Percentiles rank a stretch among this genome's conserved stretches.
Evolutionary conservation across 2,113 vertebrate genomes (phyloP).

Genomic region (Neodon shergylaensis): DNA sequence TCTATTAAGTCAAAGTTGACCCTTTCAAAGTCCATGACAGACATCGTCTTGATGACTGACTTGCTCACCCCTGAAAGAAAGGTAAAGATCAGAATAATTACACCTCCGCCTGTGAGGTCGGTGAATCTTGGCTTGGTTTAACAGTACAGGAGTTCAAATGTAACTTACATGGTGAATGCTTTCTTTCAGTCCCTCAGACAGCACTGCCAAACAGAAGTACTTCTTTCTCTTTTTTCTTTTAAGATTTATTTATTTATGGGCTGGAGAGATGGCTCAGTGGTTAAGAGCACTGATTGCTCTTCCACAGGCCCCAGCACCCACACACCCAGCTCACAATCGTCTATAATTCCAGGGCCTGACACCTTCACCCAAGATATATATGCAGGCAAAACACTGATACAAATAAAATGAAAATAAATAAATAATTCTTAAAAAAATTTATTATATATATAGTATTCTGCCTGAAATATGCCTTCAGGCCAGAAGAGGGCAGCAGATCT

Average conservation of each 20-base stretch:
- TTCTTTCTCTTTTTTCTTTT: neutral
- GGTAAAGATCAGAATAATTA: slow-evolving; percentile 35
- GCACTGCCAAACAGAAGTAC: neutral
- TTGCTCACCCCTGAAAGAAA: slow-evolving; percentile 89
- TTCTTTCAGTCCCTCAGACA: slow-evolving; percentile 13
- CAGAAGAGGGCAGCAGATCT: neutral
- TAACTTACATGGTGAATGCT: neutral
- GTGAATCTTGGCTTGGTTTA: neutral
- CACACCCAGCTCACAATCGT: neutral
- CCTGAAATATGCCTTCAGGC: too few relatives aligned
- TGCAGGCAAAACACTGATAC: neutral
- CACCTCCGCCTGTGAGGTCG: neutral
- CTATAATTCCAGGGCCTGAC: neutral
- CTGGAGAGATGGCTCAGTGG: neutral
- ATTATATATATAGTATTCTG: too few relatives aligned
- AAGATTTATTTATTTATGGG: neutral
- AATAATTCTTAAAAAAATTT: too few relatives aligned
- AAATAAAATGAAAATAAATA: neutral
- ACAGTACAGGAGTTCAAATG: neutral
- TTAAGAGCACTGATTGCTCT: neutral
- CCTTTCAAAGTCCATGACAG: slow-evolving; percentile 96
- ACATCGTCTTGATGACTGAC: slow-evolving; percentile 93
- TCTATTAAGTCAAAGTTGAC: slow-evolving; percentile 98
- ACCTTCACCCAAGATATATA: neutral
- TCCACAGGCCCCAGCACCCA: neutral